phyloP scores from a whole-genome alignment of 2,888 invertebrate genomes.

The Pheosia tremula region DNA sequence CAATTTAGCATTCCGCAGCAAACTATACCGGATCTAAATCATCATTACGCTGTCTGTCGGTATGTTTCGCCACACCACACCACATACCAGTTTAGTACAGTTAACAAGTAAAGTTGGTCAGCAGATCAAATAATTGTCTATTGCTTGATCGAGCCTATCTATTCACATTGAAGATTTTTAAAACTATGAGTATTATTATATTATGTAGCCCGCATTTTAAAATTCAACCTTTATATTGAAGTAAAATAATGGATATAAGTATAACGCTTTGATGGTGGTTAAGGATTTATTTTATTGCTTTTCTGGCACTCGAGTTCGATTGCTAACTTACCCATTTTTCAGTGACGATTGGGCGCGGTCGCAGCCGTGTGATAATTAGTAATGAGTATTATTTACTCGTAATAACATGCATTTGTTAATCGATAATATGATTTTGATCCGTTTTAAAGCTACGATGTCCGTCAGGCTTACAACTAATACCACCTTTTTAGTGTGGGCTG shows the following conservation, averaged over 20 bases:
- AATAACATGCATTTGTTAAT: conserved; percentile 29
- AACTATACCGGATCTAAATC: conserved; percentile 30
- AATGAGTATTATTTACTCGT: conserved; percentile 24
- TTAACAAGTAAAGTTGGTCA: neutral
- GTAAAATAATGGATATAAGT: too few species aligned
- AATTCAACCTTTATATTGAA: too few species aligned
- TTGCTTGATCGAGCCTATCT: too few species aligned
- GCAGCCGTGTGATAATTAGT: conserved; percentile 4
- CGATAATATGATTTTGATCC: conserved; percentile 6
- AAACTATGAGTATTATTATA: too few species aligned
- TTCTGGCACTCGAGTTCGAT: neutral
- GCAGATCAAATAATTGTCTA: too few species aligned
- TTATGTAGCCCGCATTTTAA: too few species aligned
- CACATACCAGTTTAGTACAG: neutral
- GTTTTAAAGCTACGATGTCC: neutral
- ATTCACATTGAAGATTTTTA: too few species aligned
- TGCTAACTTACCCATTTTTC: neutral
- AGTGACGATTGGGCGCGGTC: neutral
- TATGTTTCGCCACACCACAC: conserved; percentile 10
- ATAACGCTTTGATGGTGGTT: too few species aligned
- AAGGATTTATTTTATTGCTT: too few species aligned
- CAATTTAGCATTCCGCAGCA: conserved; percentile 9
- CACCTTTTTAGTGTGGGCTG: too few species aligned
- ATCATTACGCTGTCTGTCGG: conserved; percentile 27
- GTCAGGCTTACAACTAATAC: too few species aligned